Evolutionary conservation across 1,140 invertebrate species (phyloP).

Genomic region (Portunus trituberculatus): DNA sequence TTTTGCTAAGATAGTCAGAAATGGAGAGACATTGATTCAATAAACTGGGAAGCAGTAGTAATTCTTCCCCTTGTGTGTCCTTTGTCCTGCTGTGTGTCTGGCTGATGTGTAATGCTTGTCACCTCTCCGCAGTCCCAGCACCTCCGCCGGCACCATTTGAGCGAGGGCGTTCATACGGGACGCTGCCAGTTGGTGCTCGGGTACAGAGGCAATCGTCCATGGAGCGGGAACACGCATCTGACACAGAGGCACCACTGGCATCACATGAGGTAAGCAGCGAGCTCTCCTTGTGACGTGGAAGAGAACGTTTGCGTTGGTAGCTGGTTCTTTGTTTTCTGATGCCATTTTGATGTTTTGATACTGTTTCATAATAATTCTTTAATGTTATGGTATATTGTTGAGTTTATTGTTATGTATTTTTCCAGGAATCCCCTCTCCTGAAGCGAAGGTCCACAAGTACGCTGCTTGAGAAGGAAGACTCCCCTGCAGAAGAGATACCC

Average conservation of each 20-base stretch:
- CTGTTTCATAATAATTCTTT: too few species aligned
- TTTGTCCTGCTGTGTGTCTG: too few species aligned
- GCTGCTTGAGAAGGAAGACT: conserved; percentile 57
- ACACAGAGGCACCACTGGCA: conserved; percentile 75
- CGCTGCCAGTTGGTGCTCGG: conserved; percentile 69
- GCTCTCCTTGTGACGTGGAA: background rate
- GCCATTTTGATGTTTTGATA: too few species aligned
- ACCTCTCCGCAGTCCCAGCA: background rate
- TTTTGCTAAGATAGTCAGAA: too few species aligned
- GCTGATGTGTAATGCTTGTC: too few species aligned
- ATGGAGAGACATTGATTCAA: too few species aligned
- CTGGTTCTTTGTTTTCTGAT: background rate
- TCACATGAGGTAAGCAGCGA: conserved; percentile 55
- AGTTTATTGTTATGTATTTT: background rate
- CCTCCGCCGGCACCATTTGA: conserved; percentile 72
- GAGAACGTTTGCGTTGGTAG: too few species aligned
- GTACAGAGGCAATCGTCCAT: conserved; percentile 63
- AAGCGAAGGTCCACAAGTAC: conserved; percentile 68
- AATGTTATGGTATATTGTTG: background rate
- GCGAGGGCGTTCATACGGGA: conserved; percentile 75
- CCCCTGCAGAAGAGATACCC: conserved; percentile 34
- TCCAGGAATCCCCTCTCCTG: conserved; percentile 68
- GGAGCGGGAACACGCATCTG: conserved; percentile 73
- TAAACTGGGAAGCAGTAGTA: too few species aligned
- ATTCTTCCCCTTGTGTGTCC: too few species aligned